Percentiles rank a stretch among this genome's conserved stretches.
These are phyloP conservation scores for Centropyge bicolor DNA, from an alignment of 2,797 vertebrate genomes.

Conservation along the genomic window DNA sequence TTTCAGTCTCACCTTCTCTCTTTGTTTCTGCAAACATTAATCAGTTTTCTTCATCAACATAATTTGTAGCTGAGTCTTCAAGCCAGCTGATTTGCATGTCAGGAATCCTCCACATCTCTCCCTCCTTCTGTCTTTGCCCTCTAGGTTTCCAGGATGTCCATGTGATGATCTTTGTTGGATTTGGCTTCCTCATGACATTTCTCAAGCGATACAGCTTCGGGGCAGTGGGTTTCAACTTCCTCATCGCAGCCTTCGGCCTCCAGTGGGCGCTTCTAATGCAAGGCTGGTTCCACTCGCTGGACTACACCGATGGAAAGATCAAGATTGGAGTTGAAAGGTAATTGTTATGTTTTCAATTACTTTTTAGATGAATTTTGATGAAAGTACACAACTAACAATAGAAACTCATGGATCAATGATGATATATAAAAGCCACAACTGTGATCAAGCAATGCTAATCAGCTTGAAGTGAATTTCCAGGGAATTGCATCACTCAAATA, in stretches of 20 bases:
- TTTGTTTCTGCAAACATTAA: too few relatives aligned
- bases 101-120: not conserved
- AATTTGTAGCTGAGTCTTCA: not conserved
- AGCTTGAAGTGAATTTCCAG: too few relatives aligned
- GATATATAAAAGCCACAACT: not conserved
- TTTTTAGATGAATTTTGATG: not conserved
- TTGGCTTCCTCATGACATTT: conserved; percentile 98
- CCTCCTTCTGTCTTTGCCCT: not conserved
- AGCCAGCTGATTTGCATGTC: too few relatives aligned
- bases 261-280: conserved; percentile 98
- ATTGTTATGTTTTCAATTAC: conserved; percentile 28
- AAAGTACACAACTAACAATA: not conserved
- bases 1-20: not conserved
- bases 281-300: conserved; percentile 93
- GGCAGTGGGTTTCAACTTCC: conserved; percentile 94
- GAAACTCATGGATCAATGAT: not conserved
- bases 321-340: conserved; percentile 92
- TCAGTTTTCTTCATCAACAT: not conserved
- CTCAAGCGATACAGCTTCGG: conserved; percentile 95
- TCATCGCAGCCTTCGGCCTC: conserved; percentile 94
- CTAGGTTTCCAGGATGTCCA: conserved; percentile 98
- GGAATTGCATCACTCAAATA: not conserved
- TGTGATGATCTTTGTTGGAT: conserved; percentile 98
- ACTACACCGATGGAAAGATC: conserved; percentile 85
- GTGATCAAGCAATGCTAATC: too few relatives aligned